Conservation (phyloP, 2,113 vertebrate species). For the Vulpes vulpes region DNA sequence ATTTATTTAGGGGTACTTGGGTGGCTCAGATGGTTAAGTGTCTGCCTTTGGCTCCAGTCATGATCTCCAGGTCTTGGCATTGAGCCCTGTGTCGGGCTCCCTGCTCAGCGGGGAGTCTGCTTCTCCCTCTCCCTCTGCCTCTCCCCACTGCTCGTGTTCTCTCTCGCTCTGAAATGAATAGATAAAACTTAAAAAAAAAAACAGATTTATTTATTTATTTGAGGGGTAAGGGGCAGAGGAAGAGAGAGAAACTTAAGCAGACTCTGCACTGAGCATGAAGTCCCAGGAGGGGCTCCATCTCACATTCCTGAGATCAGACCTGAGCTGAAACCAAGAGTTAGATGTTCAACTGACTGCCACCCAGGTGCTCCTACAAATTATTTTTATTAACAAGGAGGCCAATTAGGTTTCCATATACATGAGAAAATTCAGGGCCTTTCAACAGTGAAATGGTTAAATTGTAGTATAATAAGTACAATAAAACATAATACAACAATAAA, state of each 20-base stretch:
- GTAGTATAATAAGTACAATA: neutral
- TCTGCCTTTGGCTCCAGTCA: neutral
- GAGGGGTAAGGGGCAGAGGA: neutral
- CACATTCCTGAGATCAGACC: neutral
- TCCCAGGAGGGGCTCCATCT: neutral
- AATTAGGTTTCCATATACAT: neutral
- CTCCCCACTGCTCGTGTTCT: neutral
- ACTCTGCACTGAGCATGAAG: neutral
- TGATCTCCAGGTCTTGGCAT: neutral
- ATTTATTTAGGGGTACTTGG: neutral
- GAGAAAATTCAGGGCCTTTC: neutral
- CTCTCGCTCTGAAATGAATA: neutral
- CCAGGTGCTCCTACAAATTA: neutral
- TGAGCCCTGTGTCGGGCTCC: no score
- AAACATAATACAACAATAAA: conserved; percentile 8
- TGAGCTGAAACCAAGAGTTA: neutral
- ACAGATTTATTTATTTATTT: neutral
- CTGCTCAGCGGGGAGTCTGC: neutral
- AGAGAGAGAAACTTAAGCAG: neutral
- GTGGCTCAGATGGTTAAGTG: neutral
- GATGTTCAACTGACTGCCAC: neutral
- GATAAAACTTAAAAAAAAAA: neutral
- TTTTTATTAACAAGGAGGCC: conserved; percentile 46
- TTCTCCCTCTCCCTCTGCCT: neutral
- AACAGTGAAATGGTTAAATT: neutral